Conservation (phyloP, 2,113 vertebrate genomes). For the Pitta sordida region DNA sequence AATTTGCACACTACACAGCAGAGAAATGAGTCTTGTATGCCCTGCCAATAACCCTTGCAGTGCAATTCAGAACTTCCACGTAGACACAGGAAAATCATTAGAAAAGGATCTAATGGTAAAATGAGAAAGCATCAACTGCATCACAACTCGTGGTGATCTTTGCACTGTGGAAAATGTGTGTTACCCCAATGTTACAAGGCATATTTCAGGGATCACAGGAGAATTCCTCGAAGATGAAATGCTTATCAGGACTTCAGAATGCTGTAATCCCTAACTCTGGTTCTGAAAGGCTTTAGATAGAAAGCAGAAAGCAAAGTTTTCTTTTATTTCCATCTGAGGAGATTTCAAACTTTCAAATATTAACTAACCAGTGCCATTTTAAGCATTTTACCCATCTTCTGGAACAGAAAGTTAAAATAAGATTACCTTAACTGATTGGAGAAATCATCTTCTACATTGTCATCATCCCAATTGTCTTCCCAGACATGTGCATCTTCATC, state of each 20-base stretch:
- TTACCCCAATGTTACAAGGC: neutral
- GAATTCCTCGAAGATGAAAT: neutral
- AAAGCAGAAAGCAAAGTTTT: neutral
- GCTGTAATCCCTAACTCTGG: neutral
- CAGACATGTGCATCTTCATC: slow-evolving; percentile 98
- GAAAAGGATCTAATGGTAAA: neutral
- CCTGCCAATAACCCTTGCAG: neutral
- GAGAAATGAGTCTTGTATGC: neutral
- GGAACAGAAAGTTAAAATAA: neutral
- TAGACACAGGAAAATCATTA: neutral
- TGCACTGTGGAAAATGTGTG: neutral
- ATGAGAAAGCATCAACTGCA: neutral
- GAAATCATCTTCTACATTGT: slow-evolving; percentile 98
- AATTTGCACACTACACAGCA: neutral
- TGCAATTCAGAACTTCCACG: neutral
- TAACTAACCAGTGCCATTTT: neutral
- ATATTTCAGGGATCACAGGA: neutral
- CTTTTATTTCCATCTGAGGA: neutral
- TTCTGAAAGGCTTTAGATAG: neutral
- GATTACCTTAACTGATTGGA: slow-evolving; percentile 94
- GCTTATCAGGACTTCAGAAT: neutral
- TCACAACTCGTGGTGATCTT: neutral
- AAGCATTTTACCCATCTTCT: neutral
- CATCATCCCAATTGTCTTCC: slow-evolving; percentile 99
- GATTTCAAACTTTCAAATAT: neutral